These are phyloP conservation scores for Zootoca vivipara DNA, from an alignment of 2,113 vertebrate genomes.

Conservation along the genomic window DNA sequence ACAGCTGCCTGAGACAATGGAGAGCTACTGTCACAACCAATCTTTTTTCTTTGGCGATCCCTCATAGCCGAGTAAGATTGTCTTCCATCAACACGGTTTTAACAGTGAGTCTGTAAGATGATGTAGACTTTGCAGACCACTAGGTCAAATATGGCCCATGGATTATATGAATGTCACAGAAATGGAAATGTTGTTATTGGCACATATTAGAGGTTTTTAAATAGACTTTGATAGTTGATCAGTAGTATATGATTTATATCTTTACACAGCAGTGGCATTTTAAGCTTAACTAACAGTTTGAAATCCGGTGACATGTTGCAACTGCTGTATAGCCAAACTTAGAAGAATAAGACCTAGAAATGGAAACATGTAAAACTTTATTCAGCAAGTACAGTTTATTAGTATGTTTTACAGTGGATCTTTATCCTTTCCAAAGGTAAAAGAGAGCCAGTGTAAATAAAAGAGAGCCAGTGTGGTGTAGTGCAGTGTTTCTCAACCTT, in stretches of 20 bases:
- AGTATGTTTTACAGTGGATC: slow-evolving; percentile 14
- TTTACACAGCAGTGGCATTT: neutral
- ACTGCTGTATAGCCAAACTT: slow-evolving; percentile 26
- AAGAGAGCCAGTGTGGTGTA: too few species aligned
- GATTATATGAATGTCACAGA: neutral
- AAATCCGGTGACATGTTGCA: neutral
- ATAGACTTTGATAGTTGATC: neutral
- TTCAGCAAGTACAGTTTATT: slow-evolving; percentile 39
- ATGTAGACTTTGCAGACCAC: neutral
- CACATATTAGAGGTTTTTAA: neutral
- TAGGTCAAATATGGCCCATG: neutral
- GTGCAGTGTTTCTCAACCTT: too few species aligned
- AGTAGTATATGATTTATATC: neutral
- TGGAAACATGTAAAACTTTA: slow-evolving; percentile 35
- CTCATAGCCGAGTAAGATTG: too few species aligned
- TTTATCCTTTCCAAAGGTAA: slow-evolving; percentile 34
- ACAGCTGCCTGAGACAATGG: too few species aligned
- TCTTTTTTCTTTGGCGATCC: too few species aligned
- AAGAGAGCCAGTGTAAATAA: too few species aligned
- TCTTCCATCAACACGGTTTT: too few species aligned
- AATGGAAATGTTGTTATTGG: neutral
- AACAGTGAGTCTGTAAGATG: slow-evolving; percentile 1
- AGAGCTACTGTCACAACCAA: too few species aligned
- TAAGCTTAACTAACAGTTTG: too few species aligned
- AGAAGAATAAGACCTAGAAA: slow-evolving; percentile 7